A percentile compares a stretch with the other conserved stretches of the same genome.
Conservation (phyloP, 2,797 vertebrate species). For the Urophycis tenuis region DNA sequence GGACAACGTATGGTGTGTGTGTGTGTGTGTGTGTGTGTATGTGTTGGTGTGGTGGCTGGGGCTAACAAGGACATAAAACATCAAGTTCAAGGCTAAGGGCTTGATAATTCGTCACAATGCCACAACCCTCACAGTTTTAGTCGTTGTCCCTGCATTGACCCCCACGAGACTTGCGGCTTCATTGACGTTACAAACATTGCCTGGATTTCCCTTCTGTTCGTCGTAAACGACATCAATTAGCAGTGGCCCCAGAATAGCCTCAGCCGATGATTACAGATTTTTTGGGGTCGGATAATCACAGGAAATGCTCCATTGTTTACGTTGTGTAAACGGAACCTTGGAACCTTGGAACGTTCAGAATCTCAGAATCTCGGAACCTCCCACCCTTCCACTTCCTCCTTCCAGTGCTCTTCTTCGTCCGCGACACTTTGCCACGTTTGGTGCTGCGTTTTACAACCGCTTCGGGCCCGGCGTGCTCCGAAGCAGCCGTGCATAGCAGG, state of each 20-base stretch:
- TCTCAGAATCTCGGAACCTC: not conserved
- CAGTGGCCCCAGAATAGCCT: conserved; percentile 46
- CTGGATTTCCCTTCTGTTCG: conserved; percentile 40
- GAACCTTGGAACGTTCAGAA: conserved; percentile 5
- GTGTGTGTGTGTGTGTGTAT: not conserved
- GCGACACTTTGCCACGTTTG: not conserved
- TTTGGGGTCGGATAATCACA: conserved; percentile 42
- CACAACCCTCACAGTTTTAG: not conserved
- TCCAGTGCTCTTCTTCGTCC: not conserved
- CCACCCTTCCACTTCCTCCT: not conserved
- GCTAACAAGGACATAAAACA: conserved; percentile 31
- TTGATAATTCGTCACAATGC: not conserved
- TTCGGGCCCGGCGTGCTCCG: not conserved
- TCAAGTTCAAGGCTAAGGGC: conserved; percentile 37
- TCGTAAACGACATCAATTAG: conserved; percentile 28
- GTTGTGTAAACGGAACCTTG: conserved; percentile 12
- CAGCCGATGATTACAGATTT: conserved; percentile 5
- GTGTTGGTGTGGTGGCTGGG: conserved; percentile 27
- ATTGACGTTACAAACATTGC: conserved; percentile 41
- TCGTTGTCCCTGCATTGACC: not conserved
- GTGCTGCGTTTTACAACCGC: not conserved
- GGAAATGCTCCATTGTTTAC: conserved; percentile 58
- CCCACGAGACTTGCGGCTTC: not conserved
- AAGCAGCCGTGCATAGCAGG: no score
- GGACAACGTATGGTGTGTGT: not conserved